These are phyloP conservation scores for Rhinophrynus dorsalis DNA, from an alignment of 2,797 vertebrate genomes.

Conservation along the genomic window DNA sequence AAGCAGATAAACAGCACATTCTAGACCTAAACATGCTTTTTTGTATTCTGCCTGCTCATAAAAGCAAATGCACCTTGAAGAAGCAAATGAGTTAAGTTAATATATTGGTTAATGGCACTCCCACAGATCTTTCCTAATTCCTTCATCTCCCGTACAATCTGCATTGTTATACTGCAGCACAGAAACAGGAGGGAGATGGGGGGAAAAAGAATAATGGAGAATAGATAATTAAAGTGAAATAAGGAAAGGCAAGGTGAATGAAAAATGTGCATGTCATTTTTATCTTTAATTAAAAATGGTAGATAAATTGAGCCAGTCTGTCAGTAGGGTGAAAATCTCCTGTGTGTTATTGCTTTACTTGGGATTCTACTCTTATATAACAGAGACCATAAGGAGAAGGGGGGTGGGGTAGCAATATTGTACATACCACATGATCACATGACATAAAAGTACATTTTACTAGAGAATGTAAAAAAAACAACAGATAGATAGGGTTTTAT, in stretches of 20 bases:
- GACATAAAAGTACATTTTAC: too few species aligned
- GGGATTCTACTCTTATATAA: not conserved
- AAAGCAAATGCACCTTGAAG: slow-evolving; percentile 48
- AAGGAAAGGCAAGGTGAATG: slow-evolving; percentile 47
- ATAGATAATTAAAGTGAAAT: slow-evolving; percentile 49
- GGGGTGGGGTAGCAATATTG: too few species aligned
- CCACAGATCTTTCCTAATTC: slow-evolving; percentile 44
- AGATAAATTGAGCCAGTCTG: slow-evolving; percentile 40
- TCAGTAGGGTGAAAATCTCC: slow-evolving; percentile 24
- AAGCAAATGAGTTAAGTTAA: slow-evolving; percentile 48
- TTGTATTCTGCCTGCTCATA: slow-evolving; percentile 23
- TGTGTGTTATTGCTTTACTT: slow-evolving; percentile 24
- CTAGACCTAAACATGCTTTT: too few species aligned
- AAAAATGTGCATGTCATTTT: slow-evolving; percentile 47
- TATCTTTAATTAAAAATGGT: slow-evolving; percentile 49
- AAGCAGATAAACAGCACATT: too few species aligned
- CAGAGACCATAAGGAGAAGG: not conserved
- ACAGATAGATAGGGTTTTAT: too few species aligned
- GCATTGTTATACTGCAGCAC: slow-evolving; percentile 41
- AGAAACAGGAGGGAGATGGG: slow-evolving; percentile 37
- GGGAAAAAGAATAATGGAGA: slow-evolving; percentile 42
- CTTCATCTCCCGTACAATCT: slow-evolving; percentile 45
- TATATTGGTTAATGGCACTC: slow-evolving; percentile 49
- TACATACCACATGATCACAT: too few species aligned
- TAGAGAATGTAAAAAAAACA: too few species aligned